Conservation (phyloP, 1,140 invertebrate species). For the Pissodes strobi region DNA sequence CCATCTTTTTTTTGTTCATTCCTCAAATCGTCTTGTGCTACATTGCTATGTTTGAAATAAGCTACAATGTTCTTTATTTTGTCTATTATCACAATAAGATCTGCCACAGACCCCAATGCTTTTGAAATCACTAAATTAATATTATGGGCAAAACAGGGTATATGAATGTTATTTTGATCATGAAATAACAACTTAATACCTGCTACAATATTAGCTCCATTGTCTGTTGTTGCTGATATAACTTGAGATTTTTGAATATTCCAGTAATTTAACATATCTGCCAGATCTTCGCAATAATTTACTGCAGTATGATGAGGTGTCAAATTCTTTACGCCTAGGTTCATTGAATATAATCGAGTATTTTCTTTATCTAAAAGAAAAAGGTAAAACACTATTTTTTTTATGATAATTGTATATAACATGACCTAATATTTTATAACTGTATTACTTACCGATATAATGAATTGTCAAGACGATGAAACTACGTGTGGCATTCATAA, state of each 20-base stretch:
- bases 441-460: background rate
- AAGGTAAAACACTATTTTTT: background rate
- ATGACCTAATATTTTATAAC: too few species aligned
- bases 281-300: background rate
- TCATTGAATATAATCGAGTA: background rate
- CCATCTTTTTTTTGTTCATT: conserved; percentile 5
- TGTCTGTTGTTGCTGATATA: background rate
- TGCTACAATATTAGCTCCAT: too few species aligned
- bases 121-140: conserved; percentile 8
- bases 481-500: background rate
- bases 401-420: too few species aligned
- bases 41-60: conserved; percentile 10
- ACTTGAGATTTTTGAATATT: background rate
- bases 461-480: background rate
- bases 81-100: background rate
- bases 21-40: conserved; percentile 8
- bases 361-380: background rate
- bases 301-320: background rate
- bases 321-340: background rate
- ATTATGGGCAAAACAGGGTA: conserved; percentile 2
- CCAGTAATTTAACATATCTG: background rate
- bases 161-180: background rate
- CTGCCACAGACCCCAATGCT: background rate
- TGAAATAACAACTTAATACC: too few species aligned
- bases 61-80: conserved; percentile 11